phyloP scores from a whole-genome alignment of 2,888 invertebrate genomes.

The Dioctria linearis region DNA sequence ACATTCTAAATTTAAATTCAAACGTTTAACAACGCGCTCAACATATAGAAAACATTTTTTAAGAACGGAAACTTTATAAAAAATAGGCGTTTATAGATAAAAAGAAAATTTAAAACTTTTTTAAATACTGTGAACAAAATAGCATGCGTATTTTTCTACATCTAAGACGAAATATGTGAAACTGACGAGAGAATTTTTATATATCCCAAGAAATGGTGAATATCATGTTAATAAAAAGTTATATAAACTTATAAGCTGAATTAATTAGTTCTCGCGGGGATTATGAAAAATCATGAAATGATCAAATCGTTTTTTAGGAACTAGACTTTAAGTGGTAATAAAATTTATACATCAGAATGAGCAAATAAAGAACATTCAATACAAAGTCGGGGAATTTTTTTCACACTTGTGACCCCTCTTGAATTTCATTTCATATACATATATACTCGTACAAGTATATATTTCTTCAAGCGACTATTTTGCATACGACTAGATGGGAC shows the following conservation, averaged over 20 bases:
- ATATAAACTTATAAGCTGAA: slow-evolving; percentile 31
- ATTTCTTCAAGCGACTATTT: too few relatives aligned
- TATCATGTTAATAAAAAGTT: slow-evolving; percentile 37
- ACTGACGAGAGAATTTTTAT: slow-evolving; percentile 35
- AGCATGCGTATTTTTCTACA: slow-evolving; percentile 46
- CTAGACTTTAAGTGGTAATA: slow-evolving; percentile 39
- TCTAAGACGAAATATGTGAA: slow-evolving; percentile 42
- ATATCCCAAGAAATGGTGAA: slow-evolving; percentile 23
- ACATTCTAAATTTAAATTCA: neutral
- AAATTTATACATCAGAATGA: slow-evolving; percentile 37
- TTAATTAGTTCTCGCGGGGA: slow-evolving; percentile 24
- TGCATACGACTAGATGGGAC: too few relatives aligned
- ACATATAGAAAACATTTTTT: slow-evolving; percentile 19
- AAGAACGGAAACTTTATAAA: slow-evolving; percentile 24
- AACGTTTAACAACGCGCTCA: neutral
- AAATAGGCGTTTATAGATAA: slow-evolving; percentile 29
- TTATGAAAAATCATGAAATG: slow-evolving; percentile 27
- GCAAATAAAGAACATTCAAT: slow-evolving; percentile 21
- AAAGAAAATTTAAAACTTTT: slow-evolving; percentile 23
- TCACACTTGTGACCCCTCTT: too few relatives aligned
- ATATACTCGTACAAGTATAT: too few relatives aligned
- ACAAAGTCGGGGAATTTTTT: too few relatives aligned
- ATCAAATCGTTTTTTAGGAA: slow-evolving; percentile 34
- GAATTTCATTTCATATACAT: too few relatives aligned
- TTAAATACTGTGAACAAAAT: slow-evolving; percentile 38